A percentile compares a stretch with the other conserved stretches of the same genome.
phyloP scores from a whole-genome alignment of 2,888 invertebrate species.

The Euspilapteryx auroguttella region DNA sequence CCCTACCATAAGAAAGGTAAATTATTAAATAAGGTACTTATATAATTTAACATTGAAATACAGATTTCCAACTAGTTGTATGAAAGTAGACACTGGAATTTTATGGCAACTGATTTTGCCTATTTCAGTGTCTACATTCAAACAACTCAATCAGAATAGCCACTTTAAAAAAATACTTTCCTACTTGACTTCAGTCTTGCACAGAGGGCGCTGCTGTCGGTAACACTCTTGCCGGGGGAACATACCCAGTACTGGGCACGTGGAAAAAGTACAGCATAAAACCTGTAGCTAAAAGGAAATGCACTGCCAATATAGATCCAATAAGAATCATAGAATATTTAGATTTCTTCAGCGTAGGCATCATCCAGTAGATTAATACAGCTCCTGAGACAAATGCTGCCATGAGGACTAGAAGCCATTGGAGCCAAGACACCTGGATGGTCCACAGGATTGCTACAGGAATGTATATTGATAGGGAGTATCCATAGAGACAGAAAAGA shows the following conservation, averaged over 20 bases:
- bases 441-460: slow-evolving; percentile 93
- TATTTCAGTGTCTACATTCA: too few species aligned
- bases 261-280: slow-evolving; percentile 86
- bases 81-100: too few species aligned
- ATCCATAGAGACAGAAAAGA: slow-evolving; percentile 92
- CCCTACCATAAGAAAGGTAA: too few species aligned
- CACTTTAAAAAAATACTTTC: slow-evolving; percentile 4
- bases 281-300: slow-evolving; percentile 81
- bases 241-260: slow-evolving; percentile 42
- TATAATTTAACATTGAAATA: too few species aligned
- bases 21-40: too few species aligned
- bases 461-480: slow-evolving; percentile 91
- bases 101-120: too few species aligned
- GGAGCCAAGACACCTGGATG: slow-evolving; percentile 79
- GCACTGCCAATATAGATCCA: slow-evolving; percentile 71
- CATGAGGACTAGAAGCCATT: slow-evolving; percentile 83
- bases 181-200: slow-evolving; percentile 12
- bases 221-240: too few species aligned
- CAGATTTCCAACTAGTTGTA: too few species aligned
- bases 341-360: slow-evolving; percentile 72
- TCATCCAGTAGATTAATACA: slow-evolving; percentile 80
- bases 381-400: slow-evolving; percentile 83
- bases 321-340: slow-evolving; percentile 44
- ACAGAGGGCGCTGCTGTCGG: slow-evolving; percentile 6
- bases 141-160: too few species aligned